Evolutionary conservation across 2,113 vertebrate genomes (phyloP).

Genomic region (Melanotaenia duboulayi): DNA sequence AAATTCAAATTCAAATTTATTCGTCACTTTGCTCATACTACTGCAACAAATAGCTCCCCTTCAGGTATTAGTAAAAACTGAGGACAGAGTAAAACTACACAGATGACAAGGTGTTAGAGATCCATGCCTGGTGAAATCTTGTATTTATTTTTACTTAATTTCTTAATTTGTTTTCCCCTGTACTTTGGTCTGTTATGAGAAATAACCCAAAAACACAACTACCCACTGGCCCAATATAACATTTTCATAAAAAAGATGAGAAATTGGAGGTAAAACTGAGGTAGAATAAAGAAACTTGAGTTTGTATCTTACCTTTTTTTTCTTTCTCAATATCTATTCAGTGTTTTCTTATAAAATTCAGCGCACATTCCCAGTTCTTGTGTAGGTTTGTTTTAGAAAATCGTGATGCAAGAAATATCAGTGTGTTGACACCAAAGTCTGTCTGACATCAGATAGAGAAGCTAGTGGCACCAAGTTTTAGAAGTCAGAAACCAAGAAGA

Average conservation of each 20-base stretch:
- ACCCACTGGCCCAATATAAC: neutral
- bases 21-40: no score
- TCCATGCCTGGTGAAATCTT: no score
- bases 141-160: no score
- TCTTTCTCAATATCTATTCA: neutral
- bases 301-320: neutral
- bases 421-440: neutral
- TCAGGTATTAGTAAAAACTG: no score
- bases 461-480: accelerated
- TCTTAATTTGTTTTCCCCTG: no score
- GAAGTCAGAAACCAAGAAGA: neutral
- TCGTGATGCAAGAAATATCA: neutral
- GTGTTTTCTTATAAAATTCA: neutral
- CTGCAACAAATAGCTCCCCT: no score
- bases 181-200: no score
- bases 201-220: no score
- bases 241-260: no score
- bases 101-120: no score
- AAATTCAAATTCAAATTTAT: no score
- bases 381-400: neutral
- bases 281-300: neutral
- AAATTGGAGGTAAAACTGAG: neutral
- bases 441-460: neutral
- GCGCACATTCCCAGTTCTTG: neutral
- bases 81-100: no score